phyloP scores from a whole-genome alignment of 1,140 invertebrate genomes.

The Drosophila virilis region DNA sequence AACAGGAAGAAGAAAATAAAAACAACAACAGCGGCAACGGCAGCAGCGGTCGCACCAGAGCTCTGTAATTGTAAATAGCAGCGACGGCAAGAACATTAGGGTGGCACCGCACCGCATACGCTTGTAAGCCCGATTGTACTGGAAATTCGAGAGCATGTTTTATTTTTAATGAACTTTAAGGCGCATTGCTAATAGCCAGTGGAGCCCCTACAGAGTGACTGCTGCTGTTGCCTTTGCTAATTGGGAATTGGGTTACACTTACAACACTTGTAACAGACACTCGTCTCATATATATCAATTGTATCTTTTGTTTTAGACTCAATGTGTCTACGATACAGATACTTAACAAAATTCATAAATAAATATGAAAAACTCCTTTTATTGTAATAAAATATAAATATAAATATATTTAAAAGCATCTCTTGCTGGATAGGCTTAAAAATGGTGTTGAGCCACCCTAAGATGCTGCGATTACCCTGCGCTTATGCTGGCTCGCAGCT shows the following conservation, averaged over 20 bases:
- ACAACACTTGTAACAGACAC: not conserved
- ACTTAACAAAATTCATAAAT: no score
- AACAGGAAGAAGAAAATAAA: conserved; percentile 49
- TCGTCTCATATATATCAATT: no score
- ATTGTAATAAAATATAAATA: no score
- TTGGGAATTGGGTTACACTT: conserved; percentile 33
- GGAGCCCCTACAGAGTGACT: not conserved
- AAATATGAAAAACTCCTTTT: no score
- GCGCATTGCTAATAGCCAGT: conserved; percentile 20
- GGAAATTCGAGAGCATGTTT: conserved; percentile 24
- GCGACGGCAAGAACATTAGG: conserved; percentile 47
- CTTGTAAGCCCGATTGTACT: conserved; percentile 18
- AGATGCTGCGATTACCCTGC: conserved; percentile 44
- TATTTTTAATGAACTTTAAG: conserved; percentile 34
- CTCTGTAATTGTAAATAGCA: conserved; percentile 62
- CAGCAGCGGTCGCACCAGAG: conserved; percentile 25
- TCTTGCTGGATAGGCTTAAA: not conserved
- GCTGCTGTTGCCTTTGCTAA: conserved; percentile 6
- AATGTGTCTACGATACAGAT: no score
- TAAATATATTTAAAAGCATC: no score
- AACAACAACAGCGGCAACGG: conserved; percentile 39
- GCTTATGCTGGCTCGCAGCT: conserved; percentile 15
- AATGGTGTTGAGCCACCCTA: conserved; percentile 32
- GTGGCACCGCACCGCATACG: conserved; percentile 35
- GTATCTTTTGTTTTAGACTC: no score